Percentiles rank a stretch among this genome's conserved stretches.
These are phyloP conservation scores for Sparidentex hasta DNA, from an alignment of 2,797 vertebrate genomes.

Conservation along the genomic window DNA sequence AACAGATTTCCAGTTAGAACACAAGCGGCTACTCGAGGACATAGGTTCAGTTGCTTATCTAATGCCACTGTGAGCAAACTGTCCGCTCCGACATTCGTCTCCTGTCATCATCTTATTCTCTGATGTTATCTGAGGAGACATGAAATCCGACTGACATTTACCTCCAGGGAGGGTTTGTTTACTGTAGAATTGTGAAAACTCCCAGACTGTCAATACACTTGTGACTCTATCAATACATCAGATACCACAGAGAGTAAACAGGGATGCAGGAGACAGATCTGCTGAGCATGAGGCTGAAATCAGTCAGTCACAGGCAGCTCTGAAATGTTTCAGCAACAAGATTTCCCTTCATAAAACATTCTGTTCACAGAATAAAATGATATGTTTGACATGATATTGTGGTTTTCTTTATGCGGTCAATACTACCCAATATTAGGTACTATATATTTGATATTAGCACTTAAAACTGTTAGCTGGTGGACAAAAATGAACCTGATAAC, in stretches of 20 bases:
- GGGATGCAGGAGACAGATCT: slow-evolving; percentile 9
- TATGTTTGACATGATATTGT: no score
- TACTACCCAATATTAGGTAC: no score
- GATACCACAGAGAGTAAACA: slow-evolving; percentile 33
- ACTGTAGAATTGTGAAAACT: slow-evolving; percentile 37
- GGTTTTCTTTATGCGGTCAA: no score
- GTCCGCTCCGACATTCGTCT: not conserved
- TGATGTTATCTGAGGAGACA: slow-evolving; percentile 23
- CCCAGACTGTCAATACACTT: slow-evolving; percentile 62
- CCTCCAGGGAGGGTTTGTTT: slow-evolving; percentile 68
- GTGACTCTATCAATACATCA: slow-evolving; percentile 19
- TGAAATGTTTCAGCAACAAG: no score
- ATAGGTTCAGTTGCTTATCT: not conserved
- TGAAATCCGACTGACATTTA: slow-evolving; percentile 47
- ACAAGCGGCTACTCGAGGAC: not conserved
- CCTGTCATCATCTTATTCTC: not conserved
- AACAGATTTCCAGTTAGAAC: not conserved
- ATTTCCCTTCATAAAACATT: not conserved
- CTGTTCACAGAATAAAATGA: no score
- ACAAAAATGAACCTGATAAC: no score
- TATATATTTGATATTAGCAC: not conserved
- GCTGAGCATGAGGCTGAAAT: not conserved
- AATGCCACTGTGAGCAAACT: not conserved
- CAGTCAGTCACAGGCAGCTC: not conserved
- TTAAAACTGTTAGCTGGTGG: not conserved